Evolutionary conservation across 1,140 invertebrate species (phyloP).

Genomic region (Heterodera schachtii): DNA sequence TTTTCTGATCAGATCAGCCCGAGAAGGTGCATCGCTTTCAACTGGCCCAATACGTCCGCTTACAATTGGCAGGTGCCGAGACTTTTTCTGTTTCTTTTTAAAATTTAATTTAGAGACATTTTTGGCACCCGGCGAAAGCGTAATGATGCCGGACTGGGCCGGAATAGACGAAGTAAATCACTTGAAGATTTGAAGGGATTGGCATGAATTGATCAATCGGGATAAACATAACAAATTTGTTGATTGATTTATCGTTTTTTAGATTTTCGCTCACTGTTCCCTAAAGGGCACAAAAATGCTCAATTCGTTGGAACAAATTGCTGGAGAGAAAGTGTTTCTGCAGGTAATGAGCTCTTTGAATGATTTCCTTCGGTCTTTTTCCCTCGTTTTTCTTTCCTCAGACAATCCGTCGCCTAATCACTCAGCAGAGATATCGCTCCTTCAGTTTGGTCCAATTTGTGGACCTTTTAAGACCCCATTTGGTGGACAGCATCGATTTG

Average conservation of each 20-base stretch:
- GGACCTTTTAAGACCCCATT: constrained; percentile 32
- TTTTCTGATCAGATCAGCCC: neutral
- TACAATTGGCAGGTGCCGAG: constrained; percentile 41
- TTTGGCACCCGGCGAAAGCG: constrained; percentile 42
- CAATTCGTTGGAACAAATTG: constrained; percentile 40
- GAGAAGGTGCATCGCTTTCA: constrained; percentile 19
- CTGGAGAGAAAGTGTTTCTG: constrained; percentile 42
- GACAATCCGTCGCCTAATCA: constrained; percentile 30
- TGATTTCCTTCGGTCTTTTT: neutral
- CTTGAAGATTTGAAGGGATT: neutral
- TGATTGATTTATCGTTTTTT: neutral
- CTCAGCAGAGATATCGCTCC: constrained; percentile 31
- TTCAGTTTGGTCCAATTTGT: constrained; percentile 44
- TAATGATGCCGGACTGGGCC: constrained; percentile 31
- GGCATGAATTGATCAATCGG: no score
- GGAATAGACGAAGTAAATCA: constrained; percentile 1
- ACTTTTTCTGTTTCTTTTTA: constrained; percentile 1
- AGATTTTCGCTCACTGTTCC: constrained; percentile 46
- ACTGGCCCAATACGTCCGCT: constrained; percentile 42
- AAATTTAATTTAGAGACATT: constrained; percentile 29
- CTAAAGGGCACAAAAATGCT: constrained; percentile 48
- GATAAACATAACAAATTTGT: neutral
- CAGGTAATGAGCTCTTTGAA: neutral
- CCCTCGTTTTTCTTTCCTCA: constrained; percentile 8
- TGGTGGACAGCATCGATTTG: constrained; percentile 46